phyloP scores from a whole-genome alignment of 2,113 vertebrate species.

The Catharus fuscescens region DNA sequence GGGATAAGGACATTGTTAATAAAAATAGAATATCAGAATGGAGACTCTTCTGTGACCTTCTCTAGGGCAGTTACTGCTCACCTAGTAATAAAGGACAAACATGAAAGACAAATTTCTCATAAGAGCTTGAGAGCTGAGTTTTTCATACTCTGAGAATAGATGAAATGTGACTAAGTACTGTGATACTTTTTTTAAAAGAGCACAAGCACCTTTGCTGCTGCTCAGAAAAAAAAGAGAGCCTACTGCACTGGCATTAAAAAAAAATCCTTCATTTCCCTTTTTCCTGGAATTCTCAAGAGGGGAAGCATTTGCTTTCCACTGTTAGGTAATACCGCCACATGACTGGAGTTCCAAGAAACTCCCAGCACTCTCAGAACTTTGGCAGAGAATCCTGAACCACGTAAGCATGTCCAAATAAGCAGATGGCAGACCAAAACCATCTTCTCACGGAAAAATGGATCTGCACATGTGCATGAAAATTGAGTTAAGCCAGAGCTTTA shows the following conservation, averaged over 20 bases:
- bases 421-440: background rate
- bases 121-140: background rate
- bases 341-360: conserved; percentile 44
- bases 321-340: background rate
- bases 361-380: background rate
- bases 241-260: background rate
- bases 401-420: background rate
- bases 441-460: background rate
- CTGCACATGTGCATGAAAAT: background rate
- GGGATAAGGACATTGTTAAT: background rate
- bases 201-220: background rate
- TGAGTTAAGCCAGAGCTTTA: background rate
- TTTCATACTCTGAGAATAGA: background rate
- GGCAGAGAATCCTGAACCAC: background rate
- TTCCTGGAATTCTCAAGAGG: background rate
- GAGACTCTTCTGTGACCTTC: background rate
- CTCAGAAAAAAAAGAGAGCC: background rate
- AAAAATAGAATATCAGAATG: background rate
- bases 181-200: background rate
- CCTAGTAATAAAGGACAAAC: background rate
- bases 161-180: background rate
- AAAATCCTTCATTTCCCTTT: background rate
- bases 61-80: background rate
- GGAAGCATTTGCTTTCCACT: background rate
- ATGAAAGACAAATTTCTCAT: background rate